These are phyloP conservation scores for Ellobium chinense DNA, from an alignment of 2,888 invertebrate genomes.

Conservation along the genomic window DNA sequence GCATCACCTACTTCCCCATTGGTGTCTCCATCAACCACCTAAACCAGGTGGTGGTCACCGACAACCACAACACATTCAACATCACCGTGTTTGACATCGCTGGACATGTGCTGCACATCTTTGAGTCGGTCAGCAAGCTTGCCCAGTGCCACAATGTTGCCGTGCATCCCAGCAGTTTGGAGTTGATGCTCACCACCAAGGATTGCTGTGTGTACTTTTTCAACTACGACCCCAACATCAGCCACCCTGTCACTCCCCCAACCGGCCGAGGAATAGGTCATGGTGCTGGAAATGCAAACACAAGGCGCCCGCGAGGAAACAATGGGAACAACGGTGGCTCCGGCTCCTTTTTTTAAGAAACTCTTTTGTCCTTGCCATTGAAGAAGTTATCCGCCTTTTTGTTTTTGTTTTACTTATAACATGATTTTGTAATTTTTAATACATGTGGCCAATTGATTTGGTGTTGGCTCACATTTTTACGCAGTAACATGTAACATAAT, in stretches of 20 bases:
- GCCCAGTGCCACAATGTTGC: slow-evolving; percentile 99
- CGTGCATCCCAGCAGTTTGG: slow-evolving; percentile 81
- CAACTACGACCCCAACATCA: slow-evolving; percentile 84
- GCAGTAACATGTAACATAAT: neutral
- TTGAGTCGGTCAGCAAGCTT: slow-evolving; percentile 99
- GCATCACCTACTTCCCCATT: slow-evolving; percentile 99
- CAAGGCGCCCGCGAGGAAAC: neutral
- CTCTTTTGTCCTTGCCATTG: neutral
- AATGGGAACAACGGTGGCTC: neutral
- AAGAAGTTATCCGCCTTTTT: neutral
- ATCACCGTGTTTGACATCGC: slow-evolving; percentile 96
- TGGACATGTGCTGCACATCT: slow-evolving; percentile 97
- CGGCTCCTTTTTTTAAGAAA: neutral
- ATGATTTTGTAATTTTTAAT: neutral
- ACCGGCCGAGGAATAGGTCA: neutral
- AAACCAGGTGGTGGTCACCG: slow-evolving; percentile 98
- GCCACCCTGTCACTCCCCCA: slow-evolving; percentile 14
- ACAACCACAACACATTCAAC: slow-evolving; percentile 99
- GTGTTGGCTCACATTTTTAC: neutral
- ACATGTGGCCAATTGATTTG: neutral
- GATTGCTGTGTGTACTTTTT: slow-evolving; percentile 99
- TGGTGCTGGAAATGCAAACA: neutral
- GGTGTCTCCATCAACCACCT: slow-evolving; percentile 98
- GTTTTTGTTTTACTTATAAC: neutral
- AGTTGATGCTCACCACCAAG: slow-evolving; percentile 96